Percentiles rank a stretch among this genome's conserved stretches.
Conservation (phyloP, 2,113 vertebrate genomes). For the Cromileptes altivelis region DNA sequence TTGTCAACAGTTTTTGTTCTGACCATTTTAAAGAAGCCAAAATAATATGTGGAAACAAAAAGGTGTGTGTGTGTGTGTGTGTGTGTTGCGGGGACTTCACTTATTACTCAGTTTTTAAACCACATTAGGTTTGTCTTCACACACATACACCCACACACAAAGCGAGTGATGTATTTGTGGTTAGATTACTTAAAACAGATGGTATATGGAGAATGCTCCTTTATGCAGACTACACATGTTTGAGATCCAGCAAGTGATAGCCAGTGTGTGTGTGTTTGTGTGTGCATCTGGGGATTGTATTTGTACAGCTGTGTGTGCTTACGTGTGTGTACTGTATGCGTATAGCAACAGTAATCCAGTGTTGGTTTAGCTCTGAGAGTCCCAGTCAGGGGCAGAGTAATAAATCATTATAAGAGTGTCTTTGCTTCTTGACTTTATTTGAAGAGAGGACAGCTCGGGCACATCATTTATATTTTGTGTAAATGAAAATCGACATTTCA, state of each 20-base stretch:
- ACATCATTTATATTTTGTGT: conserved; percentile 48
- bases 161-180: conserved; percentile 39
- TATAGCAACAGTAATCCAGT: conserved; percentile 23
- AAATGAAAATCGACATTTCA: conserved; percentile 65
- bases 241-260: conserved; percentile 33
- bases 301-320: conserved; percentile 8
- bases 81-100: conserved; percentile 10
- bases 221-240: conserved; percentile 49
- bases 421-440: conserved; percentile 50
- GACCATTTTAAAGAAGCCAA: conserved; percentile 16
- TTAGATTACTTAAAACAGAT: conserved; percentile 48
- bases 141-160: conserved; percentile 9
- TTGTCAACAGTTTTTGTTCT: not conserved
- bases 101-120: conserved; percentile 19
- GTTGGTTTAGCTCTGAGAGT: conserved; percentile 34
- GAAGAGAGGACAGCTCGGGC: conserved; percentile 17
- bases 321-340: not conserved
- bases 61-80: not conserved
- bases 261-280: conserved; percentile 18
- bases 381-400: conserved; percentile 7
- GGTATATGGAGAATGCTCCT: conserved; percentile 33
- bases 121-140: not conserved
- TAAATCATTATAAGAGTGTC: conserved; percentile 43
- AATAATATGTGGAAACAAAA: no score
- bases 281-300: conserved; percentile 1